Evolutionary conservation across 2,888 invertebrate genomes (phyloP), one percentile per base, ranked within the genome.

Genomic region (Zonitis immaculata): DNA sequence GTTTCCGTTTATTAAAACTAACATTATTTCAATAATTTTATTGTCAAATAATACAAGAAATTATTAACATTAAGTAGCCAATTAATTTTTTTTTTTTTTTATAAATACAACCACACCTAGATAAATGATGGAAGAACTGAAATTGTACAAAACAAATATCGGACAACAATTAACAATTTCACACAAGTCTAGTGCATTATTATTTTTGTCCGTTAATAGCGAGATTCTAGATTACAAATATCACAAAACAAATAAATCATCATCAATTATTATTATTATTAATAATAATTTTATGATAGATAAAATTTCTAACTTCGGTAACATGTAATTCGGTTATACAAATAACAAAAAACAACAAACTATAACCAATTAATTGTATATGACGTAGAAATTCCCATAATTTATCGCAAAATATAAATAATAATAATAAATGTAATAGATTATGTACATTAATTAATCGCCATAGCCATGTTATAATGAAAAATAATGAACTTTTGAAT

Each of bases 391-490:
- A 90, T 59, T 86, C 83, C 88, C 89, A 89, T 3, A 89, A 77
- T 69, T 88, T 88, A 79, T 91, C 90, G 74, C 89, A 84, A 76
- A 90, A 91, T 59, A 91, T 82, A 20, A 89, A 85, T 43, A 91
- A 73, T 27, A 91, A 80, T 12, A 91, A 73, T 63, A 85, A 79
- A 72, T 91, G 90, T 30, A 88, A 76, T 60, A 89, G 79, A 35
- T 88, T 87, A 66, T 91, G 91, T 0, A 90, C 87, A 69, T 91
- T 91, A 6, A 87, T 79, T 0, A 91, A 77, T 59, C 90, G 81
- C 92, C 92, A 92, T 50, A 87, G 70, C 71, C 84, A 83, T 0
- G 87, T 83, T 0, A 90, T 81, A 4, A 83, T 77, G 76, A 89
- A 89, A 71, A 91, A 90, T 56, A 84, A 80, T 1, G 83, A 79